Evolutionary conservation across 2,113 vertebrate species (phyloP).

Genomic region (Megatriorchis doriae): DNA sequence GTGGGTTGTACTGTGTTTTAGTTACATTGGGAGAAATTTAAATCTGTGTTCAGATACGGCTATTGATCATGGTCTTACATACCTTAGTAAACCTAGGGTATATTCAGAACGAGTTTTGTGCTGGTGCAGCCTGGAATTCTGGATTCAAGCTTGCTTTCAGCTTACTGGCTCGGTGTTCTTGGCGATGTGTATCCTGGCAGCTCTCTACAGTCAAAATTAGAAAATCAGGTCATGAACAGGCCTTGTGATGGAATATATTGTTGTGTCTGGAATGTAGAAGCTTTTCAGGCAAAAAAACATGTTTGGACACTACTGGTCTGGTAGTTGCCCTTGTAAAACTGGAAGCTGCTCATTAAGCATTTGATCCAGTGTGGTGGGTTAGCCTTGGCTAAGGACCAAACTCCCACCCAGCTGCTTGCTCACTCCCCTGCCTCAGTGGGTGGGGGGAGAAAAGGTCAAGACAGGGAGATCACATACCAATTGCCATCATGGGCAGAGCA

Average conservation of each 20-base stretch:
- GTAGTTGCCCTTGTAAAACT: neutral
- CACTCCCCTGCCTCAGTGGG: rapidly evolving
- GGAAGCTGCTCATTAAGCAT: neutral
- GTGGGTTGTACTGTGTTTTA: neutral
- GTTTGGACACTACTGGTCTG: neutral
- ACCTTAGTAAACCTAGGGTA: neutral
- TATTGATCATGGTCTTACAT: rapidly evolving
- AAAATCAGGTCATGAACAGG: neutral
- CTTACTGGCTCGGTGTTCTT: neutral
- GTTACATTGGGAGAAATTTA: neutral
- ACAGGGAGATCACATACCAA: neutral
- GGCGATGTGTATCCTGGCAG: neutral
- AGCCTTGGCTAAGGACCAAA: neutral
- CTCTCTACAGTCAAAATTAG: neutral
- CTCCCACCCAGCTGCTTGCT: neutral
- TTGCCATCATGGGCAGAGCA: neutral
- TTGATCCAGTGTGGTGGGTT: neutral
- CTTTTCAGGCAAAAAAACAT: neutral
- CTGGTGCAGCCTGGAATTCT: neutral
- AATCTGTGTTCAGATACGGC: neutral
- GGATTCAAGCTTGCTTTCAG: neutral
- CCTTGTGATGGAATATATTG: neutral
- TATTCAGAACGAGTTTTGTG: neutral
- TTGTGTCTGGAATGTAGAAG: neutral
- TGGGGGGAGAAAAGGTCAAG: neutral